Evolutionary conservation across 2,888 invertebrate genomes (phyloP), one percentile per base, ranked within the genome.

Genomic region (Drosophila emarginata): DNA sequence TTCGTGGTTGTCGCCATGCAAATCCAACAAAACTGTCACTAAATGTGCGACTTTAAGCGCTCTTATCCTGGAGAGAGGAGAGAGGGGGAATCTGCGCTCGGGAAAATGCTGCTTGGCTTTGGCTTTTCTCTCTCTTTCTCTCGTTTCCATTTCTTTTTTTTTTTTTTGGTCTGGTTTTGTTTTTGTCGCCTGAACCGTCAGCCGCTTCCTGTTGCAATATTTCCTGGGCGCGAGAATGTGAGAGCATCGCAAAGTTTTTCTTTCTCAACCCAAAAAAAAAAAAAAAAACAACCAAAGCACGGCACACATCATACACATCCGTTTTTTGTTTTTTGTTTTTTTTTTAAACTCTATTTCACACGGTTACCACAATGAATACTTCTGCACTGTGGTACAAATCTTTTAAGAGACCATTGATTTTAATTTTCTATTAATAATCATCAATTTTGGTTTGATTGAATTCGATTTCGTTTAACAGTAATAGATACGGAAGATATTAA

Each of bases 1-100:
- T 15, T 26, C 52, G 53, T 28, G 39, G 52, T 60, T 21, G 57
- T 58, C 61, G 61, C 67, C 77, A 84, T 74, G 87, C 87, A 87
- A 82, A 82, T 81, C 87, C 87, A 79, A 78, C 82, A 87, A 79
- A 71, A 87, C 85, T 82, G 82, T 87, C 82, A 87, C 85, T 85
- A 87, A 82, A 81, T 85, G 87, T 82, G 86, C 86, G 85, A 87
- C 86, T 85, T 85, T 87, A 83, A 87, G 86, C 85, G 74, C 87
- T 81, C 76, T 85, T 83, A 87, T 83, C 82, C 82, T 79, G 36
- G 70, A 57, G 26, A 64, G 62, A 32, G 28, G 54, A 26, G n/a
- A 26, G n/a, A 9, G 45, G 18, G 21, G 36, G 39, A 45, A 21
- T 18, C 45, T 45, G 45, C 3, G 15, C 45, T 45, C 45, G 45